Evolutionary conservation across 2,113 vertebrate genomes (phyloP).

Genomic region (Atherinomorus stipes): DNA sequence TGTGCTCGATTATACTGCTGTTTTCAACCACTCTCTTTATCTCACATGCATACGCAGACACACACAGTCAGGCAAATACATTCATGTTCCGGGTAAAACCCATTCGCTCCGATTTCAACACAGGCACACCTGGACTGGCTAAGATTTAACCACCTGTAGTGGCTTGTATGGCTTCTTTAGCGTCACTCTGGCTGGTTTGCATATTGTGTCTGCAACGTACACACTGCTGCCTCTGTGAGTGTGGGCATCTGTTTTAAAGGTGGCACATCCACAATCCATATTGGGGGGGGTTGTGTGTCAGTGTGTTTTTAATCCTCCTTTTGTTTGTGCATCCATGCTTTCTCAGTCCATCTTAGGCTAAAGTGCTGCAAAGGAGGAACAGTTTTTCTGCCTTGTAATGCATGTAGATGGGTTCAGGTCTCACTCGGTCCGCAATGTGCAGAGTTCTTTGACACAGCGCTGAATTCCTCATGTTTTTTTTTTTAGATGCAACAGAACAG

Average conservation of each 20-base stretch:
- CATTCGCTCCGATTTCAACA: constrained; percentile 70
- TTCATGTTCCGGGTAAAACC: constrained; percentile 59
- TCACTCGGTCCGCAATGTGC: constrained; percentile 2
- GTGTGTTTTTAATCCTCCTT: constrained; percentile 38
- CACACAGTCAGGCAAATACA: constrained; percentile 62
- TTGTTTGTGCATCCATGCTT: constrained; percentile 57
- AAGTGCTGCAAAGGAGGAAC: constrained; percentile 89
- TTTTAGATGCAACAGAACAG: constrained; percentile 14
- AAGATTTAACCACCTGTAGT: constrained; percentile 72
- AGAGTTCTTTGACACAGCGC: constrained; percentile 8
- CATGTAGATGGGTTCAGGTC: neutral
- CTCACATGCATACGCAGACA: constrained; percentile 14
- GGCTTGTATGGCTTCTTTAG: constrained; percentile 79
- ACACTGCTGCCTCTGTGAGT: constrained; percentile 18
- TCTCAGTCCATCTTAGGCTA: constrained; percentile 77
- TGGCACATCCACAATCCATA: constrained; percentile 21
- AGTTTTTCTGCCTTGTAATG: constrained; percentile 26
- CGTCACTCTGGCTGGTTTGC: constrained; percentile 51
- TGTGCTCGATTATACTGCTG: constrained; percentile 51
- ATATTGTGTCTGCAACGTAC: constrained; percentile 40
- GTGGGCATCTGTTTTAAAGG: constrained; percentile 21
- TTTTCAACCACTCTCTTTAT: constrained; percentile 24
- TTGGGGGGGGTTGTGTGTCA: neutral
- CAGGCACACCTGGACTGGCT: constrained; percentile 76
- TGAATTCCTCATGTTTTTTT: constrained; percentile 28